These are phyloP conservation scores for Daboia siamensis DNA, from an alignment of 2,113 vertebrate species.

Conservation along the genomic window DNA sequence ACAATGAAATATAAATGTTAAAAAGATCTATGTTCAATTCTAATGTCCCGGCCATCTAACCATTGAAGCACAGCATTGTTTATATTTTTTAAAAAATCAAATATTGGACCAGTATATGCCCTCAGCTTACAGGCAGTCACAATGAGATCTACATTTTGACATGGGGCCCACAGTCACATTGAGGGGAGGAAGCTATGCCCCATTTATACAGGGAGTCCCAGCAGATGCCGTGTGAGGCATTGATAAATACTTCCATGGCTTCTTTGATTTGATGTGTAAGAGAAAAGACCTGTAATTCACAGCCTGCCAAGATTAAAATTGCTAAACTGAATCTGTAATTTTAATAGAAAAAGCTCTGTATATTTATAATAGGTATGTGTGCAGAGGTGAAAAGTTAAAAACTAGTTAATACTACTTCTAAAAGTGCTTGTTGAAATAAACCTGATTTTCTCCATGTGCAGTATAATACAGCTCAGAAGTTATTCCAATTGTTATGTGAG, in stretches of 20 bases:
- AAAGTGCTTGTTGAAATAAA: not conserved
- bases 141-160: too few species aligned
- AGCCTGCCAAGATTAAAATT: accelerated
- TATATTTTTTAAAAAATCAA: not conserved
- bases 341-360: not conserved
- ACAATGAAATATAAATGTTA: not conserved
- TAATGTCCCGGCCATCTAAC: not conserved
- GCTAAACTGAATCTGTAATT: not conserved
- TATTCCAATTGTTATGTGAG: not conserved
- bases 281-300: not conserved
- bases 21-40: not conserved
- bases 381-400: not conserved
- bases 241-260: accelerated
- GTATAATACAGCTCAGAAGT: not conserved
- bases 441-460: not conserved
- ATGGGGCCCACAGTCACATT: too few species aligned
- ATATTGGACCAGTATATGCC: not conserved
- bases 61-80: not conserved
- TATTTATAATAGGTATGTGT: not conserved
- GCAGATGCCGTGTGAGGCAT: not conserved
- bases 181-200: too few species aligned
- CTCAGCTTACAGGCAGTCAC: too few species aligned
- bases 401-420: not conserved
- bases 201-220: too few species aligned
- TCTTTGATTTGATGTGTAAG: not conserved